phyloP scores from a whole-genome alignment of 2,113 vertebrate species.

The Baryphthengus martii region DNA sequence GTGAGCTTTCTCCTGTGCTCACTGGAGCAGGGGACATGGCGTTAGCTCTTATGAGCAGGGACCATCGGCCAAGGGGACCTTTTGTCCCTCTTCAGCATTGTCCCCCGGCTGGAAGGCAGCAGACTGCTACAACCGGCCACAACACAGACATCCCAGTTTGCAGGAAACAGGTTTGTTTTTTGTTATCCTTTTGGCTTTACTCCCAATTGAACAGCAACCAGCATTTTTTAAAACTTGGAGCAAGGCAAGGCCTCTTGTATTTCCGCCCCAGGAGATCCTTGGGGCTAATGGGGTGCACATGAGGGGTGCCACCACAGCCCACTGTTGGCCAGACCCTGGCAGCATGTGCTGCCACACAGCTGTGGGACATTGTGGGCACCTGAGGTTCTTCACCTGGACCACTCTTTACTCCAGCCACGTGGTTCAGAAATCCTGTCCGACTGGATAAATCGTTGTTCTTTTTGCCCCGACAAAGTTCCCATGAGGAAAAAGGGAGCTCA shows the following conservation, averaged over 20 bases:
- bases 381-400: background rate
- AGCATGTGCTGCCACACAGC: too few species aligned
- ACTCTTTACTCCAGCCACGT: background rate
- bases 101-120: background rate
- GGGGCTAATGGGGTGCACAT: background rate
- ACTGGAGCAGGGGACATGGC: fast-evolving
- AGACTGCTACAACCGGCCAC: background rate
- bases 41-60: background rate
- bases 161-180: conserved; percentile 55
- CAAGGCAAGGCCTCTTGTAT: background rate
- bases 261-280: background rate
- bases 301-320: background rate
- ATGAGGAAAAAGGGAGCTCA: background rate
- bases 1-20: background rate
- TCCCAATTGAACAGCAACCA: conserved; percentile 47
- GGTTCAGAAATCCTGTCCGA: background rate
- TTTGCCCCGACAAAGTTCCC: background rate
- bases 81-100: background rate
- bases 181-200: conserved; percentile 48
- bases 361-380: fast-evolving
- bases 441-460: background rate
- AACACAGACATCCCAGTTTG: background rate
- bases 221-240: conserved; percentile 4
- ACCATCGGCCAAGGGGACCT: background rate
- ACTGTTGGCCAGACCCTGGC: background rate